Evolutionary conservation across 2,797 vertebrate genomes (phyloP).

Genomic region (Euthynnus affinis): DNA sequence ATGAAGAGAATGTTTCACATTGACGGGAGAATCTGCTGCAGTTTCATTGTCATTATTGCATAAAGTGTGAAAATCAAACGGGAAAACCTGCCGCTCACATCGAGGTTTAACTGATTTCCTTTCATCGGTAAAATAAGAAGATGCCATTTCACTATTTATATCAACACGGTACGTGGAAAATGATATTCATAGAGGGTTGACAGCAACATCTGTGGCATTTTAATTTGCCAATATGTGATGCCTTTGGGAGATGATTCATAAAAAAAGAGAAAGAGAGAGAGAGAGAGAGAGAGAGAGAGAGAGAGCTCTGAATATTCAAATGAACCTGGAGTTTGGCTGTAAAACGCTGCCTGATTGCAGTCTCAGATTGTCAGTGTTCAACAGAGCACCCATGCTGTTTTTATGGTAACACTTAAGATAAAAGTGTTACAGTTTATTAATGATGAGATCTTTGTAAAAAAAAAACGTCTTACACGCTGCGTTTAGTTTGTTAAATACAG

Average conservation of each 20-base stretch:
- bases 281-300: no score
- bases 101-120: constrained; percentile 10
- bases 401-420: constrained; percentile 19
- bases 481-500: not conserved
- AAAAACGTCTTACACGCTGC: no score
- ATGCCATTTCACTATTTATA: constrained; percentile 46
- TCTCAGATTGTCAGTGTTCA: not conserved
- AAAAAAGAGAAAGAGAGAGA: not conserved
- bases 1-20: not conserved
- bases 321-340: constrained; percentile 19
- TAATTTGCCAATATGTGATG: constrained; percentile 41
- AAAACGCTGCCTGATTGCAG: constrained; percentile 3
- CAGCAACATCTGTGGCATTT: constrained; percentile 61
- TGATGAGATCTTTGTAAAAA: not conserved
- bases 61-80: constrained; percentile 4
- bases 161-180: constrained; percentile 36
- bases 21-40: not conserved
- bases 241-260: constrained; percentile 44
- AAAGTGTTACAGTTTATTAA: constrained; percentile 9
- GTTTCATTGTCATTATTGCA: constrained; percentile 13
- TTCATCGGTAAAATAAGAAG: constrained; percentile 24
- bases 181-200: constrained; percentile 43
- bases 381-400: constrained; percentile 7
- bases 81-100: constrained; percentile 13
- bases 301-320: constrained; percentile 54